Evolutionary conservation across 2,797 vertebrate species (phyloP), one percentile per base, ranked within the genome.

Genomic region (Ctenosaura bakeri): DNA sequence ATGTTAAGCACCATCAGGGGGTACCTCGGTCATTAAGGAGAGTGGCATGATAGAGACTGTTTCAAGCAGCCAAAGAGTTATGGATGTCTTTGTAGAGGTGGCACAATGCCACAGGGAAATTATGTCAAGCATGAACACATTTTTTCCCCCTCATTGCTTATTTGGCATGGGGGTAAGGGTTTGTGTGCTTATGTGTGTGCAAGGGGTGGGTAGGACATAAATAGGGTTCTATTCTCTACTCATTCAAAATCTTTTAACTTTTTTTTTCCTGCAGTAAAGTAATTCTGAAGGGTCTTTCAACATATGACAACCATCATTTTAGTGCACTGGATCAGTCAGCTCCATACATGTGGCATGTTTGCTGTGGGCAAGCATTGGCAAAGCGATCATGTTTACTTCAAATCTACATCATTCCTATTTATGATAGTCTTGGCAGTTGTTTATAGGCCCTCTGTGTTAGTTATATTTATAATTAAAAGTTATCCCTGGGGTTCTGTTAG

Each of bases 1-100:
- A 98, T 98, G 97, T 98, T 98, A 98, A 99, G 98, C 98, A 98
- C 98, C 97, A 97, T 98, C 98, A 97, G 96, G 98, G 98, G 98
- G 96, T 98, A 98, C 97, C 98, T 98, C 97, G 96, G 97, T 98
- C 98, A 98, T 98, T 99, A 98, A 97, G 92, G 87, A 96, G 97
- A 98, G 94, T 98, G 97, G 97, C 97, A 97, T 95, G 95, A 93
- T 94, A 95, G 96, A 97, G 96, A 98, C 97, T 98, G 97, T 97
- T 97, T 97, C 95, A 97, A 97, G 94, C 96, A 97, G 93, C 88
- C 97, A 94, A 97, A 96, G 95, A 97, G 96, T 97, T 97, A 97
- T 97, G 93, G 96, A 97, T 96, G 92, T 77, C 91, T 92, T 80
- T 92, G 83, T 93, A 95, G 93, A 97, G 88, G 96, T 98, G 96